phyloP scores from a whole-genome alignment of 2,113 vertebrate species.

The Callionymus lyra region DNA sequence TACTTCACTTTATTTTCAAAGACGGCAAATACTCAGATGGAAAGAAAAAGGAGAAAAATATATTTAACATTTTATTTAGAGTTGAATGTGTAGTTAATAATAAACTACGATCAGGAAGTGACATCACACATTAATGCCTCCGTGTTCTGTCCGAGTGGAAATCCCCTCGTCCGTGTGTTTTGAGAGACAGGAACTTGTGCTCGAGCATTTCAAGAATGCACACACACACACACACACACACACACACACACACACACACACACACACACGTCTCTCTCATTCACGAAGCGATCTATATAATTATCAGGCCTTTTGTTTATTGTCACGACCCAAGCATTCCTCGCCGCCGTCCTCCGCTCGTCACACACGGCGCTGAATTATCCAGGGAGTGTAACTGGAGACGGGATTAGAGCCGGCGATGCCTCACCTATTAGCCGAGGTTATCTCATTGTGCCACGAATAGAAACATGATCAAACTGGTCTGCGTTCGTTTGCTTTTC shows the following conservation, averaged over 20 bases:
- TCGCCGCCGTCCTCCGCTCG: too few relatives aligned
- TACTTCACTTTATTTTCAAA: too few relatives aligned
- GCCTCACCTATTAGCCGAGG: constrained; percentile 11
- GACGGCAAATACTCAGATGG: too few relatives aligned
- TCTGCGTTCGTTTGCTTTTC: constrained; percentile 5
- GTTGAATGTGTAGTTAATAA: too few relatives aligned
- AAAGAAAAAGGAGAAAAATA: too few relatives aligned
- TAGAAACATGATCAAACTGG: constrained; percentile 23
- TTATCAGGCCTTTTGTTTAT: too few relatives aligned
- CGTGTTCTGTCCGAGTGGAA: constrained; percentile 34
- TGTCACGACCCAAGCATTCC: too few relatives aligned
- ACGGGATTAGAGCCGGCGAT: constrained; percentile 4
- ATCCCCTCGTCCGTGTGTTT: constrained; percentile 42
- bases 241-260: too few relatives aligned
- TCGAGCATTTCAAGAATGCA: constrained; percentile 33
- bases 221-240: constrained; percentile 16
- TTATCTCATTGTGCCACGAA: constrained; percentile 29
- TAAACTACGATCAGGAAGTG: constrained; percentile 31
- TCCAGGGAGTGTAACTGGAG: constrained; percentile 12
- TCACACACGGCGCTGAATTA: constrained; percentile 4
- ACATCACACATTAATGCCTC: constrained; percentile 10
- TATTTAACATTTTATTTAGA: too few relatives aligned
- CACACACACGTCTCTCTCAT: too few relatives aligned
- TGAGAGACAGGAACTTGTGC: constrained; percentile 35
- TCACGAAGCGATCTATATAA: too few relatives aligned